A percentile compares a stretch with the other conserved stretches of the same genome.
These are phyloP conservation scores for Meta bourneti DNA, from an alignment of 2,888 invertebrate species.

Conservation along the genomic window DNA sequence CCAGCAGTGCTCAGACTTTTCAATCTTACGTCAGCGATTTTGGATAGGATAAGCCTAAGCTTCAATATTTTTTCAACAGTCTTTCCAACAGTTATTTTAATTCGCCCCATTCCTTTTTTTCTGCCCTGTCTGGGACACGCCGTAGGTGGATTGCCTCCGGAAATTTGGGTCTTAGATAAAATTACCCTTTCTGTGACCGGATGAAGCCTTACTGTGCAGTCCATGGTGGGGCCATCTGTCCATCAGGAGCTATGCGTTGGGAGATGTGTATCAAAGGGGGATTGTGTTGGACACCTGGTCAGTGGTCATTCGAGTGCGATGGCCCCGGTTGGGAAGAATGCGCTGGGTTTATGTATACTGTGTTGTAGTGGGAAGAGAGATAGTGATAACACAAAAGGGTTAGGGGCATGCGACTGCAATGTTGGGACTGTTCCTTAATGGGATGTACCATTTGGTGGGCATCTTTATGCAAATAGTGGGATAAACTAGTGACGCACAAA, in stretches of 20 bases:
- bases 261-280: background rate
- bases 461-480: background rate
- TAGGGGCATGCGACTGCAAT: background rate
- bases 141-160: background rate
- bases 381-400: background rate
- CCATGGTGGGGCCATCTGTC: background rate
- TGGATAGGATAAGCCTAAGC: conserved; percentile 20
- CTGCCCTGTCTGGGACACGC: background rate
- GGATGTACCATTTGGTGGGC: background rate
- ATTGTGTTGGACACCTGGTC: conserved; percentile 17
- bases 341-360: background rate
- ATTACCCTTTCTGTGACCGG: conserved; percentile 15
- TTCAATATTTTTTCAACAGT: background rate
- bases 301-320: background rate
- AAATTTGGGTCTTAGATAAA: conserved; percentile 16
- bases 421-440: background rate
- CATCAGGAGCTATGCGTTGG: background rate
- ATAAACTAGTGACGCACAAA: background rate
- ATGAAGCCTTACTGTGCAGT: background rate
- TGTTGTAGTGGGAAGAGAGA: background rate
- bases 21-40: conserved; percentile 28
- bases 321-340: background rate
- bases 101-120: background rate
- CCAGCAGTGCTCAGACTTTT: background rate
- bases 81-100: background rate